These are phyloP conservation scores for Dasyornis broadbenti DNA, from an alignment of 2,113 vertebrate genomes.

Conservation along the genomic window DNA sequence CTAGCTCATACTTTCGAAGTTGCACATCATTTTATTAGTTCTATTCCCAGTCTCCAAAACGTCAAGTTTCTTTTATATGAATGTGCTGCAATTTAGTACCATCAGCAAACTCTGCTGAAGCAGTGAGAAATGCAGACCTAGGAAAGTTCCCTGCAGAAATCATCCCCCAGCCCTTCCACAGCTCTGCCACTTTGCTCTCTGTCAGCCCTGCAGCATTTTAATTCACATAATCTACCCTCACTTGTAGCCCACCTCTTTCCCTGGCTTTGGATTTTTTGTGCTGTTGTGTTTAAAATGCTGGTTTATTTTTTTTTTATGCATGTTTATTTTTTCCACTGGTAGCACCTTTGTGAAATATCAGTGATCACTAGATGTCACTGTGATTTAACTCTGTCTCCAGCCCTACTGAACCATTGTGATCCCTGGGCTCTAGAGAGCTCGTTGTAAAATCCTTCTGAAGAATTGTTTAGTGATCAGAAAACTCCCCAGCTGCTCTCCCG, in stretches of 20 bases:
- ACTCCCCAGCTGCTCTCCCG: neutral
- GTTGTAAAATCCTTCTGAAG: neutral
- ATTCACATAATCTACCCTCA: neutral
- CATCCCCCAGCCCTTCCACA: neutral
- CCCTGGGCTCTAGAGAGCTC: neutral
- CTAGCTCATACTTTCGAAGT: neutral
- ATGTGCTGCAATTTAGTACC: slow-evolving; percentile 17
- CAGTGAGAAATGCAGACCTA: neutral
- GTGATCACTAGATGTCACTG: slow-evolving; percentile 52
- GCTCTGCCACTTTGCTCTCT: neutral
- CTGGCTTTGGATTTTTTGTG: neutral
- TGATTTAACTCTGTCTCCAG: slow-evolving; percentile 9
- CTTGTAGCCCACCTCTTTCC: neutral
- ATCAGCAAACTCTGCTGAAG: neutral
- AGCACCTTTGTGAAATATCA: neutral
- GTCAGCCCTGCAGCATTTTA: neutral
- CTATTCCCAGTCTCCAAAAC: slow-evolving; percentile 1
- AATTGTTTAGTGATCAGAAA: neutral
- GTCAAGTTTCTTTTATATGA: neutral
- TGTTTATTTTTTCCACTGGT: neutral
- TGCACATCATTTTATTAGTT: slow-evolving; percentile 38
- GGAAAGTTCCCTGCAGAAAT: neutral
- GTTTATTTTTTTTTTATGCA: neutral
- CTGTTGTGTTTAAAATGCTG: neutral
- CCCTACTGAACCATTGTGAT: neutral